These are phyloP conservation scores for Diarsia mendica DNA, from an alignment of 2,888 invertebrate species.

Conservation along the genomic window DNA sequence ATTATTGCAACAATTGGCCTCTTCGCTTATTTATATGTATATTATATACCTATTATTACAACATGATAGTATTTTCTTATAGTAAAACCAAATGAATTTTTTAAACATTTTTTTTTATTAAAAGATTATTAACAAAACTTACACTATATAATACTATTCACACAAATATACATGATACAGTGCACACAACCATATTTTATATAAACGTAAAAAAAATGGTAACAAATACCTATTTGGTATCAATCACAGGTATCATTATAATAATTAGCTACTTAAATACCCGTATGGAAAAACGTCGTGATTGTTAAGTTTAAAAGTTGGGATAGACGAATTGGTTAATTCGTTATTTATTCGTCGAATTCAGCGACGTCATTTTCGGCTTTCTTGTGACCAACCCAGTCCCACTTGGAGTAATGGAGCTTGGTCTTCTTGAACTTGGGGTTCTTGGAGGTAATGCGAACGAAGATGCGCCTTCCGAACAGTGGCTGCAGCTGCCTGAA, in stretches of 20 bases:
- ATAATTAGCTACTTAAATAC: slow-evolving; percentile 69
- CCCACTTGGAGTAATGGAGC: slow-evolving; percentile 91
- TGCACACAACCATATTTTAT: slow-evolving; percentile 76
- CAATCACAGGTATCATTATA: slow-evolving; percentile 67
- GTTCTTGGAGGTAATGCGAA: slow-evolving; percentile 90
- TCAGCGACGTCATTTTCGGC: slow-evolving; percentile 86
- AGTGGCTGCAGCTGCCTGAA: slow-evolving; percentile 92
- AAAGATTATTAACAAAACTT: slow-evolving; percentile 77
- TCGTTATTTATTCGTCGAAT: slow-evolving; percentile 82
- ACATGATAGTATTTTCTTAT: not conserved
- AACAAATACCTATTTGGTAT: slow-evolving; percentile 75
- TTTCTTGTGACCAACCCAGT: slow-evolving; percentile 91
- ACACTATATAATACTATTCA: slow-evolving; percentile 74
- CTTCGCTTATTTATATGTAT: slow-evolving; percentile 32
- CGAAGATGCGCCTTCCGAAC: slow-evolving; percentile 92
- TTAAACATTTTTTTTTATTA: slow-evolving; percentile 66
- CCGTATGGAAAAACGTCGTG: slow-evolving; percentile 73
- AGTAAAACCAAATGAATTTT: slow-evolving; percentile 54
- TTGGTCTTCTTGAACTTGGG: slow-evolving; percentile 90
- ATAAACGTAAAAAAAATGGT: slow-evolving; percentile 58
- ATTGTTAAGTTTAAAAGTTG: slow-evolving; percentile 57
- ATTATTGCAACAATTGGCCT: slow-evolving; percentile 59
- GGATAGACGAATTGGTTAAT: slow-evolving; percentile 23
- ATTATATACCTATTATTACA: not conserved
- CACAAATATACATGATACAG: slow-evolving; percentile 74